Conservation (phyloP, 2,797 vertebrate genomes). For the Thalassophryne amazonica region DNA sequence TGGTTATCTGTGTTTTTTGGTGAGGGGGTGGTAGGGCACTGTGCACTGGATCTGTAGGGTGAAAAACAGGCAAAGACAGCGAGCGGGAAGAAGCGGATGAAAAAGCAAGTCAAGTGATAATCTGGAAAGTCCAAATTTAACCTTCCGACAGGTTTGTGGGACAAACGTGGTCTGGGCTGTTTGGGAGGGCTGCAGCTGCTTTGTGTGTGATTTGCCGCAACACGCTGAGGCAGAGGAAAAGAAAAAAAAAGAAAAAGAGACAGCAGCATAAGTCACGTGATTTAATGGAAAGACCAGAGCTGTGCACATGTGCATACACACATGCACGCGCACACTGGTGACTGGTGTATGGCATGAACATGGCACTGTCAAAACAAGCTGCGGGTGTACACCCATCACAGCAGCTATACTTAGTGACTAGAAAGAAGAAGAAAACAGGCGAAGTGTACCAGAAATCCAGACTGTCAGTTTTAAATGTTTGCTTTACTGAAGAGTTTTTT, state of each 20-base stretch:
- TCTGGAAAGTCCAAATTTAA: conserved; percentile 2
- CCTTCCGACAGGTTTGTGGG: background rate
- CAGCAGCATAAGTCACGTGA: background rate
- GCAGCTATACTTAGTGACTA: too few species aligned
- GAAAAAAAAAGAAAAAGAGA: background rate
- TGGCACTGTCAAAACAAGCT: too few species aligned
- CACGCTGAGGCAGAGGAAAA: background rate
- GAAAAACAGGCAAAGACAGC: background rate
- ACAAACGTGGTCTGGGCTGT: background rate
- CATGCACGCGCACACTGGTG: background rate
- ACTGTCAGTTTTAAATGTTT: too few species aligned
- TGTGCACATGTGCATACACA: background rate
- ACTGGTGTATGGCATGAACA: too few species aligned
- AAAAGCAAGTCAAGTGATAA: conserved; percentile 27
- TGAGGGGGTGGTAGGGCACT: too few species aligned
- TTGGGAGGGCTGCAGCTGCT: background rate
- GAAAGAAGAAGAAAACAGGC: too few species aligned
- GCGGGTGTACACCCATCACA: too few species aligned
- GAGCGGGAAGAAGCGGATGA: background rate
- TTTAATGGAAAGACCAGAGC: conserved; percentile 33
- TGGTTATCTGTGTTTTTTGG: too few species aligned
- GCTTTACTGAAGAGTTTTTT: too few species aligned
- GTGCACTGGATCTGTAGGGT: too few species aligned
- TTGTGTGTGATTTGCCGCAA: background rate
- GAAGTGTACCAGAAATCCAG: too few species aligned